Base-by-base conservation (phyloP, 2,113 vertebrate species). In the Tetraodon nigroviridis region DNA sequence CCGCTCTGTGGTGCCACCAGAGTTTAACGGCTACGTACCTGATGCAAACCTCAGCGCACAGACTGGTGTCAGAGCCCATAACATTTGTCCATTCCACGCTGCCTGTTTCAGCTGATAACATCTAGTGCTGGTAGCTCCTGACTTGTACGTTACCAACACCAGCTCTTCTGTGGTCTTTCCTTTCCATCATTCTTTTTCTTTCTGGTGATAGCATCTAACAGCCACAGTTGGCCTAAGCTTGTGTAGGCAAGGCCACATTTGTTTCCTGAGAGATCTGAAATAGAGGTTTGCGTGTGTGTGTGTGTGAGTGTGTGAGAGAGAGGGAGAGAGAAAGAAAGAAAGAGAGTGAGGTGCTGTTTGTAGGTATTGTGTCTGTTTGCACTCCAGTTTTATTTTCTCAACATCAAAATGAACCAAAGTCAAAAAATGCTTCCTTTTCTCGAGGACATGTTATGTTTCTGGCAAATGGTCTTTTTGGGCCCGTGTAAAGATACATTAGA, bases 251-350 rank as follows among this genome's bases (percentile, higher is more conserved):
- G 73, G 76, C 78, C 76, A 85, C 84, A 82, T 89, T 89, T 90
- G 90, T 91, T 93, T 94, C 92, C 91, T 92, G 88, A 88, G 91
- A 90, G 86, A 61, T 89, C 85, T 89, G 89, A 92, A 87, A 87
- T 50, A 78, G 60, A 82, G 78, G 87, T 52, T n/a, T 44, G 55
- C 2, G 60, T 79, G 51, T 18, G 41, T 49, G 19, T 27, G 56
- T 53, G 52, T 61, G 41, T 53, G 61, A 53, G 22, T 56, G 3
- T 47, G 55, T 37, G 24, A 27, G 3, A 27, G 24, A 27, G 24
- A 27, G 3, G 7, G 24, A 27, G 24, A 27, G 49, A 13, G 4
- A 8, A 20, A 21, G 16, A 15, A 20, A 12, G 12, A 21, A 13
- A 16, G 42, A 41, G 27, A 2, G 32, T 37, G 32, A 37, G 32